Evolutionary conservation across 2,797 vertebrate genomes (phyloP), one percentile per base, ranked within the genome.

Genomic region (Melanotaenia maccullochi): DNA sequence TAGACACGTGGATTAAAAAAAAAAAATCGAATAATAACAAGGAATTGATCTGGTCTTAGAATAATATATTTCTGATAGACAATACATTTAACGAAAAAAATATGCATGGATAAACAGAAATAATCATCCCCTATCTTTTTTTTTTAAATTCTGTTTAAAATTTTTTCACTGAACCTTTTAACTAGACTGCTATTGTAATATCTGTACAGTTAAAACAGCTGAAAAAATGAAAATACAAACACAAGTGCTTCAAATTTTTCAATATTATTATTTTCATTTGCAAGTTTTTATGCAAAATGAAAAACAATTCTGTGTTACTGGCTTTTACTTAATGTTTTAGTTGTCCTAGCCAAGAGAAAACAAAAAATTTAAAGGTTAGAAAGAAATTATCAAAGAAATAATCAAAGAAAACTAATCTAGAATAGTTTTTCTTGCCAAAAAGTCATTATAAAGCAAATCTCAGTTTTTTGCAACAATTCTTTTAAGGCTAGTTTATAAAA

Each of bases 1-100:
- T 84, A 93, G 85, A 93, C 92, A 94, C 92, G 91, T 94, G 93
- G 92, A 93, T 86, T 80, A 64, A 47, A 71, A 73, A 47, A 71
- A 73, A 59, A 77, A 70, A n/a, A 64, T 56, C 57, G 30, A n/a
- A 38, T 16, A 3, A 47, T 18, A 58, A 16, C 32, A 3, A 14
- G 4, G 33, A 35, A 64, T 22, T 36, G 3, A 38, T 7, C 32
- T 49, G 22, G 3, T 12, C 5, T 32, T 32, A 12, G 9, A n/a
- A 40, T 56, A 4, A 22, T 51, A 32, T 4, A 44, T 33, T 33
- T 62, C 49, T 40, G 7, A 1, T 22, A 24, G 20, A 9, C 4
- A 13, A 14, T 2, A 44, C 7, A 30, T 20, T 25, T 6, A 56
- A 33, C 56, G 5, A 33, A 18, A 32, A 51, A 22, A 22, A 51